Evolutionary conservation across 2,888 invertebrate genomes (phyloP), one percentile per base, ranked within the genome.

Genomic region (Hemaris fuciformis): DNA sequence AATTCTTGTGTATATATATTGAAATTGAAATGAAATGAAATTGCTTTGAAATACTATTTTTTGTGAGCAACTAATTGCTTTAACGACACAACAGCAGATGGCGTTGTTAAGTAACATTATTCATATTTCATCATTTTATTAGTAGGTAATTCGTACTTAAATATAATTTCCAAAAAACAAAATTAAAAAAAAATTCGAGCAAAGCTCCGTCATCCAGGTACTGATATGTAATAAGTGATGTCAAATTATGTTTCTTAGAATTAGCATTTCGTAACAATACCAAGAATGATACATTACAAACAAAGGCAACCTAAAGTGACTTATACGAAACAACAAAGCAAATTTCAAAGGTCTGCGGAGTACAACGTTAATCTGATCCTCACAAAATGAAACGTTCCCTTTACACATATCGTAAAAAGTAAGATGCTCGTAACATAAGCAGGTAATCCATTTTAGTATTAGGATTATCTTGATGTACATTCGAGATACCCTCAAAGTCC

Each of bases 401-500:
- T 64, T 70, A 69, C 64, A 73, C 69, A 77, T 72, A 72, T 72
- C 77, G 70, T 79, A 75, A 78, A 78, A 77, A 69, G 68, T 64
- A 68, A 67, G 71, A 69, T 64, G 69, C 68, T 75, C 75, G 68
- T 76, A 72, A 76, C 74, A 74, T 77, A 79, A 75, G 73, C 81
- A 76, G 79, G 73, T 78, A 75, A 77, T 76, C 72, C 73, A 70
- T 74, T 76, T 72, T 68, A 65, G 64, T 72, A 73, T 72, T 66
- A 69, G 65, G 66, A 71, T 70, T 72, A 71, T 79, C 71, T 72
- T 72, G 72, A 77, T 73, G 72, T 76, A 73, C 74, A 67, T 72
- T 69, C 67, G 59, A 75, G 77, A 74, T 74, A 75, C 73, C 72
- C 76, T 74, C 69, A 65, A 72, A 71, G 66, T 73, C 66, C 71